Base-by-base conservation (phyloP, 2,888 invertebrate genomes). In the Nasonovia ribisnigri region DNA sequence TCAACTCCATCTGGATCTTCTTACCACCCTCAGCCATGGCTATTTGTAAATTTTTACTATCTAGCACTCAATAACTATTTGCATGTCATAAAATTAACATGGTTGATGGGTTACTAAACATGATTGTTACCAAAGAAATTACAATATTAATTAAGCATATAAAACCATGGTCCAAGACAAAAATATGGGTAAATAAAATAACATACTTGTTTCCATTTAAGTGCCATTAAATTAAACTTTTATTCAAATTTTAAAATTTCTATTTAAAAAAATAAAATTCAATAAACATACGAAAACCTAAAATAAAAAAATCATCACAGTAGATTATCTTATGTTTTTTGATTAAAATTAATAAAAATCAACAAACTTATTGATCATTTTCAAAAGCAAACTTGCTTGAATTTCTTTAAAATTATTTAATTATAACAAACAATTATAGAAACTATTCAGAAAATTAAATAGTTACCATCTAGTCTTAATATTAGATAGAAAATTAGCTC, bases 21-120 rank as follows among this genome's bases (percentile, higher is more conserved):
- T 46, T 92, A 94, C 88, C 94, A 94, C 90, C 88, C 84, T n/a
- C 92, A 94, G 90, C 92, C 86, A n/a, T 94, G 94, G 94, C 67
- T 92, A 89, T 90, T 90, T 88, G 93, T 91, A 86, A 90, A 1
- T 86, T 93, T 46, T 54, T 43, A 51, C 5, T 43, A 57, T 43
- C 6, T 77, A 48, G n/a, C 48, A 67, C 36, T 67, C 8, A 67
- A 88, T 88, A 88, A 92, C 29, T 84, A 46, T 77, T 36, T 89
- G 88, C 89, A 89, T 92, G 89, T n/a, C 4, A 36, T 89, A 67
- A 48, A 92, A 87, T 29, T 92, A 88, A 88, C 77, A 51, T 24
- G 42, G 26, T 29, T 29, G 4, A 36, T 13, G 36, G n/a, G n/a
- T 67, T 46, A 43, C 60, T 60, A 26, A 90, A 57, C n/a, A 16